Evolutionary conservation across 2,113 vertebrate genomes (phyloP), one percentile per base, ranked within the genome.

Genomic region (Dascyllus trimaculatus): DNA sequence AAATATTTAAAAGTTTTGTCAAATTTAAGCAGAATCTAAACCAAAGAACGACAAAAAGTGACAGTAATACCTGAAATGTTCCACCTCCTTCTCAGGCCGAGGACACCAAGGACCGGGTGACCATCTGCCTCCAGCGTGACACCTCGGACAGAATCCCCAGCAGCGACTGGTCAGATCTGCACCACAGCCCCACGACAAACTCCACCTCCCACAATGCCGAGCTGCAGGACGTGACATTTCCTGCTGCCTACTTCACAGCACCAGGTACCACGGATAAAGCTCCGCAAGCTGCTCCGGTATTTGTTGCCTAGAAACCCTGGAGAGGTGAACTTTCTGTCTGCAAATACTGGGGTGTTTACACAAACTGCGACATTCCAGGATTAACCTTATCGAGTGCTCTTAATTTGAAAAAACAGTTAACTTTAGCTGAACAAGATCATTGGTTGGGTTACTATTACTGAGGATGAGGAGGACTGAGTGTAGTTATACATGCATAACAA

Each of bases 91-190:
- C 48, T 48, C 70, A 93, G 93, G 63, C 61, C 10, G 80, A 89
- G 4, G 93, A 93, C 54, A 89, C 51, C 77, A 93, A 94, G 75
- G 92, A 93, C 22, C 88, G 90, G n/a, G 76, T 93, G 76, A 75
- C 91, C 80, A 70, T 92, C 69, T 83, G 86, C 56, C 64, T 93
- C 26, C 89, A 91, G 73, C 86, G 86, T 57, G 82, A 92, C 9
- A n/a, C 84, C 5, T 75, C 75, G 59, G 65, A 86, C 24, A 86
- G 84, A 56, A 61, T 78, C 22, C 15, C 84, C 8, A 79, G 69
- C 61, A 79, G 64, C 2, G 78, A 80, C 35, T 86, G 75, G 85
- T 40, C 83, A 29, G 70, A 89, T 63, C 75, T 85, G 61, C 78
- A 71, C 53, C 78, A 89, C 75, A 78, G 81, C 72, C 58, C 88